Conservation (phyloP, 2,888 invertebrate species). For the Perdita meconis region DNA sequence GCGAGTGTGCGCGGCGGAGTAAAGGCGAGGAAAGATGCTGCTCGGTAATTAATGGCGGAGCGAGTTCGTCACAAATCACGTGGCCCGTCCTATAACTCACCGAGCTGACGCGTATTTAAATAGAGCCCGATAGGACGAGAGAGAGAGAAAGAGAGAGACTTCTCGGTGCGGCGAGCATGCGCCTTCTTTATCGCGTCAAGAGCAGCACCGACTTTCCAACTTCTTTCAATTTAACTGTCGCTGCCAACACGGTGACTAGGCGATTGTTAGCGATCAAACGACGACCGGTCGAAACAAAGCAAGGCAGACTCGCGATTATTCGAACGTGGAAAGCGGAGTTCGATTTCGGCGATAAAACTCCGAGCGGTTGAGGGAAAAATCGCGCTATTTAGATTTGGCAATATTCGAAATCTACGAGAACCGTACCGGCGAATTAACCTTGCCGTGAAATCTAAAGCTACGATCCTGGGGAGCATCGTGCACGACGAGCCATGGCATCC, state of each 20-base stretch:
- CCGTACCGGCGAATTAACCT: background rate
- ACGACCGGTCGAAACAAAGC: no score
- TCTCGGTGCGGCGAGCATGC: constrained; percentile 50
- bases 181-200: constrained; percentile 44
- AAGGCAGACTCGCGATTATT: no score
- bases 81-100: constrained; percentile 81
- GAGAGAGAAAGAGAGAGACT: constrained; percentile 62
- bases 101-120: constrained; percentile 80
- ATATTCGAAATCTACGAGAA: constrained; percentile 3
- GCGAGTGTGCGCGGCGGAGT: constrained; percentile 54
- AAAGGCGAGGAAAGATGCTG: constrained; percentile 82
- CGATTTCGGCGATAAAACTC: no score
- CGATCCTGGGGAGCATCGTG: constrained; percentile 62
- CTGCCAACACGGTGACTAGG: background rate
- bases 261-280: no score
- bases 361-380: no score
- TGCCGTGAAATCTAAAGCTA: constrained; percentile 63
- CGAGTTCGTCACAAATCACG: constrained; percentile 82
- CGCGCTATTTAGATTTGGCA: background rate
- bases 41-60: constrained; percentile 80
- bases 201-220: constrained; percentile 41
- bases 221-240: constrained; percentile 37
- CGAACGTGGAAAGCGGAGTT: no score
- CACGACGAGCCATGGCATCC: constrained; percentile 65
- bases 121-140: constrained; percentile 79